Base-by-base conservation (phyloP, 1,140 invertebrate species). In the Lithobius niger region DNA sequence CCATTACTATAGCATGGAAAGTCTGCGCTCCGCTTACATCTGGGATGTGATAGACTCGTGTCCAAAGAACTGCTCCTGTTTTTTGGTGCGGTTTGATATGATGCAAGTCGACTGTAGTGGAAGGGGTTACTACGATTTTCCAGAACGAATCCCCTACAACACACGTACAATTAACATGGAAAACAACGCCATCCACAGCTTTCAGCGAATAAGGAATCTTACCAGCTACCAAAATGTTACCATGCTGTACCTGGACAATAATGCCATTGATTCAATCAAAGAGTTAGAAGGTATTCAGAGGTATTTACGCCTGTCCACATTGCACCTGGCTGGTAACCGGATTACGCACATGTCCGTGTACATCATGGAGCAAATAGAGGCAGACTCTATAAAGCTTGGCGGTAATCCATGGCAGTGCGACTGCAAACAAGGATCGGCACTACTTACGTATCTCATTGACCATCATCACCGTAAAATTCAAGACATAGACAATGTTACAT, bases 341-440 rank as follows among this genome's bases (percentile, higher is more conserved):
- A 13, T 47, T 15, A 10, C 44, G 13, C 44, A 19, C 19, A 6
- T 47, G 44, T 19, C 44, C 22, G 22, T 15, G 13, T 19, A 19
- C 22, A 47, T 47, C 10, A 10, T 47, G 19, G 44, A 47, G 13
- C 44, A 47, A 19, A 10, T 47, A 6, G 4, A 6, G 6, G 15
- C 13, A 15, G 6, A 10, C 6, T 10, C 44, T 10, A 18, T 47
- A 15, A 47, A 47, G 19, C 44, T 47, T 10, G 44, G 44, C 19
- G 44, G 44, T 13, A 47, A 47, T 47, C 44, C 44, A 6, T 47
- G 44, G 44, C 6, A 47, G 10, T 47, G 44, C 19, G 22, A 47
- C 44, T 47, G 44, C 19, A 19, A 47, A 47, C 22, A 6, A 15
- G 44, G 44, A 6, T 15, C 44, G 6, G 22, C 6, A 10, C 22